Percentiles rank a stretch among this genome's conserved stretches.
phyloP scores from a whole-genome alignment of 1,140 invertebrate species.

The Druon quercuslanigerum region DNA sequence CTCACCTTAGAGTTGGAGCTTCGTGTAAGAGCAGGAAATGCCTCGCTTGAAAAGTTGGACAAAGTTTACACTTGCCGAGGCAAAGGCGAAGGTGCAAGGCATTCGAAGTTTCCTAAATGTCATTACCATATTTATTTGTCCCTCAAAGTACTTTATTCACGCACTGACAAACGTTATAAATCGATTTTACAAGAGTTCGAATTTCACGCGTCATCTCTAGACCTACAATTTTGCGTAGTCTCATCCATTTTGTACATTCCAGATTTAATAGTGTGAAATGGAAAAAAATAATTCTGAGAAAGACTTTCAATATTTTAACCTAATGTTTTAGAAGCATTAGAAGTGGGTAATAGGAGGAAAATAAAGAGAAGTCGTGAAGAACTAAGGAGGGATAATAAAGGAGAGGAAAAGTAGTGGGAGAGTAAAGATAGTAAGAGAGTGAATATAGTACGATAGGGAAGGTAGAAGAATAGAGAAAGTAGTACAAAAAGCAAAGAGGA shows the following conservation, averaged over 20 bases:
- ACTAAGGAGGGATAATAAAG: too few relatives aligned
- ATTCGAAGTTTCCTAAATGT: constrained; percentile 68
- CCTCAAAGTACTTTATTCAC: constrained; percentile 63
- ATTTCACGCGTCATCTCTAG: constrained; percentile 49
- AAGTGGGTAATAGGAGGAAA: too few relatives aligned
- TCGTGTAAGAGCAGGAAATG: constrained; percentile 22
- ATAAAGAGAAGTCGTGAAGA: too few relatives aligned
- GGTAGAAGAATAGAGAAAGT: too few relatives aligned
- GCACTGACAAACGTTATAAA: constrained; percentile 56
- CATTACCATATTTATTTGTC: constrained; percentile 74
- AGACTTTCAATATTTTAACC: too few relatives aligned
- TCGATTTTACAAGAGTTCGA: constrained; percentile 53
- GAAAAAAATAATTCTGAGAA: too few relatives aligned
- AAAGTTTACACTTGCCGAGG: constrained; percentile 65
- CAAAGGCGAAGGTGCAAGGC: constrained; percentile 66
- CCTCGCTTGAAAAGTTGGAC: constrained; percentile 60
- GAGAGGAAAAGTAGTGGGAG: too few relatives aligned
- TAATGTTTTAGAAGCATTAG: too few relatives aligned
- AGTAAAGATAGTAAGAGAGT: too few relatives aligned
- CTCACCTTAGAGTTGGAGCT: neutral
- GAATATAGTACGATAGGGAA: too few relatives aligned
- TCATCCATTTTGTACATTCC: neutral
- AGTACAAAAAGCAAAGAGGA: too few relatives aligned
- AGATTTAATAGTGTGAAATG: neutral
- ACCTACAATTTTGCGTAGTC: neutral